Evolutionary conservation across 2,888 invertebrate species (phyloP), one percentile per base, ranked within the genome.

Genomic region (Agrypnus murinus): DNA sequence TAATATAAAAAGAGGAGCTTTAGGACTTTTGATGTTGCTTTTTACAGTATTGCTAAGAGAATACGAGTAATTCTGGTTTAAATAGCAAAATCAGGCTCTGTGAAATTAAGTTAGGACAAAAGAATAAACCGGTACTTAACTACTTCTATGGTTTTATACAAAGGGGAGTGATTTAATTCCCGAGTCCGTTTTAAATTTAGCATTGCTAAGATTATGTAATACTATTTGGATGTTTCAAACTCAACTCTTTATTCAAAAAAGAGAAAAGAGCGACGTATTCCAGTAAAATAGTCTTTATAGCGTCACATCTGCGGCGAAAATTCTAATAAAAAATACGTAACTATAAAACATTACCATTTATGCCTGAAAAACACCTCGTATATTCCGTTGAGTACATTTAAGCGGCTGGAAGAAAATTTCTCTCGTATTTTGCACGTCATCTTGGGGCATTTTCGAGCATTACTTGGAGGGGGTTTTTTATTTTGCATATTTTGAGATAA

Each of bases 41-140:
- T 25, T 25, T 31, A 19, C 17, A 19, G n/a, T n/a, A n/a, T n/a
- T n/a, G n/a, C n/a, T n/a, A n/a, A n/a, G n/a, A n/a, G n/a, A n/a
- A n/a, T n/a, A 19, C n/a, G 31, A 25, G 12, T 25, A 48, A 31
- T 62, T 19, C 17, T 12, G 32, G 19, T 43, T 55, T 32, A 43
- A 55, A 32, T 40, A 32, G 50, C 31, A 50, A 64, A 64, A 17
- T 25, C 31, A 55, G 43, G 32, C 40, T 36, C 31, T 64, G 64
- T 64, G 64, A 55, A 64, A 64, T 64, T 64, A 55, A 55, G 40
- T 55, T 55, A 10, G 50, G 55, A 64, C 64, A 55, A 55, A 64
- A 43, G 43, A 53, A 64, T 19, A 55, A 64, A 43, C 32, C 25
- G 25, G 25, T 25, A 25, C 25, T 25, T n/a, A 5, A 15, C 19